phyloP scores from a whole-genome alignment of 2,888 invertebrate genomes.

The Portevinia maculata region DNA sequence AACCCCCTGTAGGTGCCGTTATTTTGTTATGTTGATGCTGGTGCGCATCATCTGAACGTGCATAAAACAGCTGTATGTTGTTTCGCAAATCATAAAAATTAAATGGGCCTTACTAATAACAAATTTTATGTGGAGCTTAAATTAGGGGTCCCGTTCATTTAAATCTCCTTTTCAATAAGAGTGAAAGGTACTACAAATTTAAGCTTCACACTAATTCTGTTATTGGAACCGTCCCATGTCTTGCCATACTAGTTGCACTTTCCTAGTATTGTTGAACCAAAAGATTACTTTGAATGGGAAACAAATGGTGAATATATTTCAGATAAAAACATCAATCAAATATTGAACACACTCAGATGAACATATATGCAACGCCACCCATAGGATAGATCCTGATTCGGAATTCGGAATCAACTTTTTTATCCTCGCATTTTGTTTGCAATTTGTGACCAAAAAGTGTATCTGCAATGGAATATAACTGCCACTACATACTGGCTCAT shows the following conservation, averaged over 20 bases:
- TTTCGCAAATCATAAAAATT: no score
- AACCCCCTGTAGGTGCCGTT: no score
- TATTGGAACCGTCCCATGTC: no score
- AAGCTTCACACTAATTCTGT: no score
- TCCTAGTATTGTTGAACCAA: neutral
- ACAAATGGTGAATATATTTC: slow-evolving; percentile 33
- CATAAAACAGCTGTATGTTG: no score
- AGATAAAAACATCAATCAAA: slow-evolving; percentile 48
- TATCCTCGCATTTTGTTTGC: slow-evolving; percentile 32
- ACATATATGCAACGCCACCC: slow-evolving; percentile 15
- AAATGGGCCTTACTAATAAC: no score
- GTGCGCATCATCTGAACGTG: no score
- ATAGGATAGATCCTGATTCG: slow-evolving; percentile 35
- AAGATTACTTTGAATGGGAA: slow-evolving; percentile 39
- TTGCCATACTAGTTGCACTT: neutral
- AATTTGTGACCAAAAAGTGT: slow-evolving; percentile 34
- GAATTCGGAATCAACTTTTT: neutral
- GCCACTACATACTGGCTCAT: neutral
- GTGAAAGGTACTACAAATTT: no score
- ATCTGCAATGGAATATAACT: slow-evolving; percentile 24
- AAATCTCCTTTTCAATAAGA: no score
- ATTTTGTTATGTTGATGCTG: no score
- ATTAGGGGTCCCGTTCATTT: no score
- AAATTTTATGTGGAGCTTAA: no score
- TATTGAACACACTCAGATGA: slow-evolving; percentile 30